Evolutionary conservation across 37 sponge, comb jelly and placozoan species (phyloP).

Genomic region (Theonella swinhoei): DNA sequence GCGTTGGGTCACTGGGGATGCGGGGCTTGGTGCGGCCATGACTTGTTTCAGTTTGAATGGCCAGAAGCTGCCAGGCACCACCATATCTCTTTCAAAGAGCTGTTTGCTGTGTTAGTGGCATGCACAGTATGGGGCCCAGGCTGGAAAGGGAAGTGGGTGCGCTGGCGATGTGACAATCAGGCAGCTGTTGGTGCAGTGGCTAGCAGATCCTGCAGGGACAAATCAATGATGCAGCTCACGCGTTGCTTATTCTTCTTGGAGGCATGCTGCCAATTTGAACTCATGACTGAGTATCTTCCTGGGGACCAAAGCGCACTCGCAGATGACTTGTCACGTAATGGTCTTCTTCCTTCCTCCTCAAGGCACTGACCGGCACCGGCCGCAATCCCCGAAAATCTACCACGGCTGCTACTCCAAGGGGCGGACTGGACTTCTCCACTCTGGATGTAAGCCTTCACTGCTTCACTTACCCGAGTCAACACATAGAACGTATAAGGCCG

Average conservation of each 20-base stretch:
- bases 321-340: neutral
- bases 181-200: too few relatives aligned
- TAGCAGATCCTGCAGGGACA: neutral
- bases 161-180: too few relatives aligned
- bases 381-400: neutral
- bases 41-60: neutral
- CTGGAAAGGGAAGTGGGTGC: too few relatives aligned
- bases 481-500: slow-evolving; percentile 40
- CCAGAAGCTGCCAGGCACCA: too few relatives aligned
- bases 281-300: neutral
- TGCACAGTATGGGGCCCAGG: too few relatives aligned
- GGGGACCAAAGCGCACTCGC: neutral
- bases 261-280: neutral
- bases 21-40: neutral
- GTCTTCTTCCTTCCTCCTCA: neutral
- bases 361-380: neutral
- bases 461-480: slow-evolving; percentile 58
- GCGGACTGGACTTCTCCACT: slow-evolving; percentile 57
- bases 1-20: neutral
- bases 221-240: neutral
- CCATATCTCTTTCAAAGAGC: too few relatives aligned
- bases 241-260: neutral
- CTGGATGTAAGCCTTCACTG: slow-evolving; percentile 51
- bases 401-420: slow-evolving; percentile 25
- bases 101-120: too few relatives aligned